Evolutionary conservation across 2,797 vertebrate genomes (phyloP).

Genomic region (Chromis chromis): DNA sequence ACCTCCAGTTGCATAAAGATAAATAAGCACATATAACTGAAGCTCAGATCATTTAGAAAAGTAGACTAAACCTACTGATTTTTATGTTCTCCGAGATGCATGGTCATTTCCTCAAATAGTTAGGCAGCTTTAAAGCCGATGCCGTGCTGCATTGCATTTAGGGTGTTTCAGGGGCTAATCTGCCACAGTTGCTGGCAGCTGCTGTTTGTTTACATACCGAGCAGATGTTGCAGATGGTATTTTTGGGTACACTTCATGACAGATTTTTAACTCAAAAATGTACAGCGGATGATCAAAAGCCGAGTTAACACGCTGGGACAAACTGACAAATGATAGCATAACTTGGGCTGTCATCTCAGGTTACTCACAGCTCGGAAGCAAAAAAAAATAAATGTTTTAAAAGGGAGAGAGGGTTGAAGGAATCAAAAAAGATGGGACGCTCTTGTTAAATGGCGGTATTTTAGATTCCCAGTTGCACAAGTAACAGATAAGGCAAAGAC

Average conservation of each 20-base stretch:
- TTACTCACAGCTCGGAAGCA: constrained; percentile 26
- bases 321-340: constrained; percentile 42
- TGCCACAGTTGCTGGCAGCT: constrained; percentile 41
- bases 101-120: constrained; percentile 21
- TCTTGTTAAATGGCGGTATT: constrained; percentile 17
- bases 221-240: constrained; percentile 56
- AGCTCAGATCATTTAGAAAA: constrained; percentile 1
- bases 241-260: constrained; percentile 40
- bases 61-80: not conserved
- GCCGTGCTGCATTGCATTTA: constrained; percentile 23
- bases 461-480: constrained; percentile 19
- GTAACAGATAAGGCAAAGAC: constrained; percentile 22
- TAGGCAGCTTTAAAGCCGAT: constrained; percentile 19
- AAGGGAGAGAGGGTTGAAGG: not conserved
- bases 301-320: constrained; percentile 35
- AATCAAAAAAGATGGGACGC: constrained; percentile 2
- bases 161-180: constrained; percentile 49
- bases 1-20: constrained; percentile 50
- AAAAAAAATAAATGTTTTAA: not conserved
- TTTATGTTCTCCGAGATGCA: not conserved
- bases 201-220: constrained; percentile 52
- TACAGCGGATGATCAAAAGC: constrained; percentile 45
- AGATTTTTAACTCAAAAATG: constrained; percentile 37
- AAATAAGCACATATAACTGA: not conserved
- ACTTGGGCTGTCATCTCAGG: constrained; percentile 33